phyloP scores from a whole-genome alignment of 1,140 invertebrate genomes.

The Zophobas atratus region DNA sequence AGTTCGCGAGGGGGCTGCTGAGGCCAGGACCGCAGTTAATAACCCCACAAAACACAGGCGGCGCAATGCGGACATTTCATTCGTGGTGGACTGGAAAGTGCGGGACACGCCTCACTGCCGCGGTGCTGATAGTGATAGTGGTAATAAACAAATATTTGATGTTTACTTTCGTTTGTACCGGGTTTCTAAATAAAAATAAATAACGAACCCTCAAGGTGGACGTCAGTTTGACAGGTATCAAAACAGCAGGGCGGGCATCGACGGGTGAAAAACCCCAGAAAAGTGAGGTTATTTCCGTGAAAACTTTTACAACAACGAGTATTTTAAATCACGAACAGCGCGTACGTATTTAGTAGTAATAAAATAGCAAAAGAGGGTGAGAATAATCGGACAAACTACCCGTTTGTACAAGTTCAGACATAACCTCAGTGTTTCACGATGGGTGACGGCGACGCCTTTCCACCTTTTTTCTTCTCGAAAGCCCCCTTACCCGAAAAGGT shows the following conservation, averaged over 20 bases:
- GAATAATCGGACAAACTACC: no score
- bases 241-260: conserved; percentile 5
- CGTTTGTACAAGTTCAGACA: background rate
- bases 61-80: conserved; percentile 25
- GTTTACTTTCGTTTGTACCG: conserved; percentile 1
- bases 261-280: background rate
- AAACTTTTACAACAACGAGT: no score
- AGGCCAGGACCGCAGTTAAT: conserved; percentile 6
- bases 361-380: no score
- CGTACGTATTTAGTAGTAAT: no score
- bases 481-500: conserved; percentile 52
- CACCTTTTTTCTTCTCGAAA: conserved; percentile 57
- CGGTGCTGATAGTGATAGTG: background rate
- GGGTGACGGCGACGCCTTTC: conserved; percentile 39
- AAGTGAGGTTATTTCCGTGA: background rate
- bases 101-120: background rate
- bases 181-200: conserved; percentile 20
- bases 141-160: conserved; percentile 16
- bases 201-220: background rate
- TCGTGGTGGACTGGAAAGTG: background rate
- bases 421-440: conserved; percentile 32
- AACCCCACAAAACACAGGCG: conserved; percentile 26
- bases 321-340: no score
- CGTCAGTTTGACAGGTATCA: conserved; percentile 25
- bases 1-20: conserved; percentile 11